Evolutionary conservation across 1,140 invertebrate genomes (phyloP).

Genomic region (Brachionus sp.): DNA sequence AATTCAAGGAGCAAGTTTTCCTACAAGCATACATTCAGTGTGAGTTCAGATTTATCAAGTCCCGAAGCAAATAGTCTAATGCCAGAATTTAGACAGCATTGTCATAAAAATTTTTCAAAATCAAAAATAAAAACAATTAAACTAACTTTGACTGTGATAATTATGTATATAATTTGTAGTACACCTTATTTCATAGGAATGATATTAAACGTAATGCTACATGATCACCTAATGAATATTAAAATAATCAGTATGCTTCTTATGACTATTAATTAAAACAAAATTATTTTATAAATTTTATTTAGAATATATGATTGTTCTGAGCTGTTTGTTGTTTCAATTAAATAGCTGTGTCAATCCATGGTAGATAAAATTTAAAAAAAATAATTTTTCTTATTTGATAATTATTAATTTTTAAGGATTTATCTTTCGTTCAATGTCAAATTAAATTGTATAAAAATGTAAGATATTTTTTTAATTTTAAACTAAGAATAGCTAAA

Average conservation of each 20-base stretch:
- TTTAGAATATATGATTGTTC: constrained; percentile 34
- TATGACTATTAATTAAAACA: neutral
- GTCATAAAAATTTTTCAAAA: constrained; percentile 44
- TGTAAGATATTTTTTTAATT: neutral
- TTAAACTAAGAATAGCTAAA: neutral
- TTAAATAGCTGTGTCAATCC: constrained; percentile 43
- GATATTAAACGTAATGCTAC: neutral
- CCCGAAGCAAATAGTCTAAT: neutral
- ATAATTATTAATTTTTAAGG: neutral
- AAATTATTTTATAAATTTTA: neutral
- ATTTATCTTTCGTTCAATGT: constrained; percentile 43
- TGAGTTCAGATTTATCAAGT: neutral
- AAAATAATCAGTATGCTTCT: neutral
- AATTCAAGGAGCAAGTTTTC: neutral
- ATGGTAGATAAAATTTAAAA: neutral
- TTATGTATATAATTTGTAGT: constrained; percentile 71
- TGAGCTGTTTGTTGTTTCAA: constrained; percentile 36
- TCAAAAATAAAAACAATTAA: constrained; percentile 72
- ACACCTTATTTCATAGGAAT: constrained; percentile 66
- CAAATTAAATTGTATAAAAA: constrained; percentile 18
- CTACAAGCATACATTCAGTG: neutral
- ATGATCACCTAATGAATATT: neutral
- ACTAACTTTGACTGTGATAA: constrained; percentile 71
- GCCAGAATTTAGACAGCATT: constrained; percentile 32
- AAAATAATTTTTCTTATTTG: neutral